A percentile compares a stretch with the other conserved stretches of the same genome.
phyloP scores from a whole-genome alignment of 2,888 invertebrate genomes.

The Thymelicus acteon region DNA sequence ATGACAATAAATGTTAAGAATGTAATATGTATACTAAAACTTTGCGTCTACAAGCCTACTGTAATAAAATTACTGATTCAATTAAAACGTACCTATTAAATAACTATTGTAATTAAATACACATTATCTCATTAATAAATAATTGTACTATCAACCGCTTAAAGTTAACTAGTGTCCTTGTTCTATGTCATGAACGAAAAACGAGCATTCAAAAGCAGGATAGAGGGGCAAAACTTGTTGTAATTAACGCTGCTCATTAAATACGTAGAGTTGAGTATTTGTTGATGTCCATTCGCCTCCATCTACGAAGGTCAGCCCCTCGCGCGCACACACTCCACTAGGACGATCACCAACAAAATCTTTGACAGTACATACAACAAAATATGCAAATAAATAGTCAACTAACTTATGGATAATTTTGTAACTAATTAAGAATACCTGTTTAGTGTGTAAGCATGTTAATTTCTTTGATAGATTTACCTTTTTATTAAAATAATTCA shows the following conservation, averaged over 20 bases:
- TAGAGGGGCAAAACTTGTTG: constrained; percentile 33
- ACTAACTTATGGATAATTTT: constrained; percentile 1
- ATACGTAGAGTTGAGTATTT: constrained; percentile 53
- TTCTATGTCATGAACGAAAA: constrained; percentile 40
- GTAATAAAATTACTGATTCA: too few relatives aligned
- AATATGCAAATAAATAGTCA: not conserved
- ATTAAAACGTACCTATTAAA: too few relatives aligned
- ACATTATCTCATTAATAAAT: constrained; percentile 21
- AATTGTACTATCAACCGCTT: constrained; percentile 50
- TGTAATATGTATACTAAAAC: too few relatives aligned
- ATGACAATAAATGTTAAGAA: too few relatives aligned
- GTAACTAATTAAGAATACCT: too few relatives aligned
- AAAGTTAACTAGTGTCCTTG: constrained; percentile 40
- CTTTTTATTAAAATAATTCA: not conserved
- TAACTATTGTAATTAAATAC: too few relatives aligned
- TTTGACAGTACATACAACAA: constrained; percentile 3
- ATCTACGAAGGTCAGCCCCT: constrained; percentile 71
- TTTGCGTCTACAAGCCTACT: too few relatives aligned
- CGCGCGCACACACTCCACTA: constrained; percentile 50
- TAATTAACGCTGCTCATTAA: constrained; percentile 64
- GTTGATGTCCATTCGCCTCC: constrained; percentile 73
- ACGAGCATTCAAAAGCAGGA: constrained; percentile 33
- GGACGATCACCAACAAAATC: constrained; percentile 25
- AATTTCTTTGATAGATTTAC: not conserved
- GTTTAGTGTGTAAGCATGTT: too few relatives aligned